A percentile compares a stretch with the other conserved stretches of the same genome.
phyloP scores from a whole-genome alignment of 2,888 invertebrate genomes.

The Plusia festucae region DNA sequence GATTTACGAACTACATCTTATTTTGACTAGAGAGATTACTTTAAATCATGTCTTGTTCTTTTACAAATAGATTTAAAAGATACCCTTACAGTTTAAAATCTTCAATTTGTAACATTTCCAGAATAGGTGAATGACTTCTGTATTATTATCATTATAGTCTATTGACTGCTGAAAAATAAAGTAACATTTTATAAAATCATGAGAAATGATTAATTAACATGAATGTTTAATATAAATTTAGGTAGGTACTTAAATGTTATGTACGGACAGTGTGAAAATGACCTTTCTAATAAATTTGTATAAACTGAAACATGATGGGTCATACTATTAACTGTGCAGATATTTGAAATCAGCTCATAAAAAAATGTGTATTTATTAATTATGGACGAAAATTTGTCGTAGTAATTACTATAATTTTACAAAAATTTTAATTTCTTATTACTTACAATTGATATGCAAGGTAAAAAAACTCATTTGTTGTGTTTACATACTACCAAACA shows the following conservation, averaged over 20 bases:
- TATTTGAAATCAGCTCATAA: too few species aligned
- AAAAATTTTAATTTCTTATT: too few species aligned
- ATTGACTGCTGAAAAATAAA: not conserved
- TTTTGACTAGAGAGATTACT: slow-evolving; percentile 5
- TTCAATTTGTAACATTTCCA: not conserved
- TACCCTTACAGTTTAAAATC: not conserved
- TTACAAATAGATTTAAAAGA: not conserved
- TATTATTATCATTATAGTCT: not conserved
- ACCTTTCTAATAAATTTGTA: not conserved
- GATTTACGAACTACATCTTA: slow-evolving; percentile 49
- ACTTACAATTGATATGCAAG: too few species aligned
- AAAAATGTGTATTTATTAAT: too few species aligned
- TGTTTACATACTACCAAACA: not conserved
- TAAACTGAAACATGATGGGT: too few species aligned
- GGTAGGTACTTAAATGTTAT: not conserved
- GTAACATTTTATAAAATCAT: not conserved
- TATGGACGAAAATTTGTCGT: too few species aligned
- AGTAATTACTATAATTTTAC: too few species aligned
- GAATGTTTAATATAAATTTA: not conserved
- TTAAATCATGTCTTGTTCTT: not conserved
- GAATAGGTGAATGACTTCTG: not conserved
- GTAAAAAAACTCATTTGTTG: too few species aligned
- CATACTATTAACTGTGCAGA: too few species aligned
- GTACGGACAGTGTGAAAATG: too few species aligned
- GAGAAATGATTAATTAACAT: not conserved